Evolutionary conservation across 2,888 invertebrate genomes (phyloP), one percentile per base, ranked within the genome.

Genomic region (Doris montereyensis): DNA sequence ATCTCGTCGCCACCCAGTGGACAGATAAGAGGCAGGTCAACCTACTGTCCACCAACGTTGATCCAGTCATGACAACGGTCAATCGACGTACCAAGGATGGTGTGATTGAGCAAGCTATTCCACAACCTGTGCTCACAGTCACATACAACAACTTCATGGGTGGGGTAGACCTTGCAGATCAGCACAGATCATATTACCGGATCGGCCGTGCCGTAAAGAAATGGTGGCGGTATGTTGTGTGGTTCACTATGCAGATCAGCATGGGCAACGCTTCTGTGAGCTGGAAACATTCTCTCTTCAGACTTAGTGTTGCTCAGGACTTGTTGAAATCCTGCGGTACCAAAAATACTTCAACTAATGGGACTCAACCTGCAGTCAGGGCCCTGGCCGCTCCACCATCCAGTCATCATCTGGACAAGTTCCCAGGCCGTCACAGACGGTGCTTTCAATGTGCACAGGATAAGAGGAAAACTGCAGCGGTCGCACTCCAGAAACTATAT

Each of bases 21-120:
- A 70, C 77, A 32, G 81, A 81, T 35, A 81, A 79, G 52, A 24
- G 76, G 32, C 74, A 77, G 30, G 60, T 81, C 13, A 79, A 80
- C n/a, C 24, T 79, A 26, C 71, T 81, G 13, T 79, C 77, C 17
- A 79, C 78, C 41, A 72, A 70, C n/a, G 24, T 8, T 1, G 34
- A 80, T 2, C 67, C 78, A 13, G 32, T 13, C 10, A 65, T 30
- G 68, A 72, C 32, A 1, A 34, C 32, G 21, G 78, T 70, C 0
- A 26, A 35, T 62, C 60, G 65, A 5, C 35, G 70, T 3, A 32
- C 35, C 17, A 65, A 30, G 26, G 57, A 10, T 32, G 73, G 73
- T 73, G 30, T 52, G 41, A 1, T 17, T 60, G 5, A n/a, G n/a
- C n/a, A n/a, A n/a, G n/a, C 26, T 1, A 32, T 41, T 0, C 76